Percentiles rank a stretch among this genome's conserved stretches.
Conservation (phyloP, 2,888 invertebrate species). For the Pomacea canaliculata region DNA sequence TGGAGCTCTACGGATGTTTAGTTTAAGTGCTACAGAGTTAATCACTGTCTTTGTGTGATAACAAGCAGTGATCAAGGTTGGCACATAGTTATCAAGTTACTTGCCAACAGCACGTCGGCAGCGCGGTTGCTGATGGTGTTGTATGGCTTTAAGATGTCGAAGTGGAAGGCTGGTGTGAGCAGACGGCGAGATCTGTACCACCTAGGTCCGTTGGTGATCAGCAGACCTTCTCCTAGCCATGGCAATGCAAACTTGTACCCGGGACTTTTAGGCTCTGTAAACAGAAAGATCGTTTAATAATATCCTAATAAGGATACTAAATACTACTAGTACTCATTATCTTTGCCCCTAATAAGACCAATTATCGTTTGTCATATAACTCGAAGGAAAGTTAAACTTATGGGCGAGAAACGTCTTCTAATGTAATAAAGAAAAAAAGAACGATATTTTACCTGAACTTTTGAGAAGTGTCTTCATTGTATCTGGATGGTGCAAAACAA, state of each 20-base stretch:
- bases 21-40: too few species aligned
- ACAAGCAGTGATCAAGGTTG: too few species aligned
- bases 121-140: conserved; percentile 50
- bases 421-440: too few species aligned
- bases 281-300: not conserved
- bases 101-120: conserved; percentile 46
- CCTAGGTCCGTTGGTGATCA: conserved; percentile 47
- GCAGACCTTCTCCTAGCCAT: conserved; percentile 55
- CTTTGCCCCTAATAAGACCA: not conserved
- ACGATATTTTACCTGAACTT: conserved; percentile 41
- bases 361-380: not conserved
- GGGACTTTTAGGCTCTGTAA: conserved; percentile 28
- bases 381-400: not conserved
- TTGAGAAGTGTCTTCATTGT: conserved; percentile 46
- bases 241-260: conserved; percentile 48
- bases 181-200: conserved; percentile 52
- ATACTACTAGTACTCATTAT: too few species aligned
- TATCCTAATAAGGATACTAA: too few species aligned
- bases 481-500: conserved; percentile 49
- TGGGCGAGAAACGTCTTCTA: too few species aligned
- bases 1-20: too few species aligned
- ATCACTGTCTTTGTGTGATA: too few species aligned
- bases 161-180: conserved; percentile 61
- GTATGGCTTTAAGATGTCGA: conserved; percentile 57
- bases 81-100: not conserved